A percentile compares a stretch with the other conserved stretches of the same genome.
These are phyloP conservation scores for Pseudococcus viburni DNA, from an alignment of 2,888 invertebrate species.

Conservation along the genomic window DNA sequence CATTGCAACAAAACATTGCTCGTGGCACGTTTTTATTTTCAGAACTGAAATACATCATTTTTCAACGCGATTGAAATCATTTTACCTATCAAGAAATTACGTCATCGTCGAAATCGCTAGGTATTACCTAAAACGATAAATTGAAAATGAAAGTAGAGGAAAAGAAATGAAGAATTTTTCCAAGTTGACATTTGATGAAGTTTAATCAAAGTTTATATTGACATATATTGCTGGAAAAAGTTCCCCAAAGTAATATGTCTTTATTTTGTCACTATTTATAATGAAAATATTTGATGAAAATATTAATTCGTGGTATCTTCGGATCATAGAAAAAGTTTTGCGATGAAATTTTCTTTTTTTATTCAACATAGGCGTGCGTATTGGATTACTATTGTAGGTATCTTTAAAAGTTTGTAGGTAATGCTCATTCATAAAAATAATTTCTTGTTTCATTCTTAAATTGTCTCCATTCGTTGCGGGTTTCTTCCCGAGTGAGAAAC, in stretches of 20 bases:
- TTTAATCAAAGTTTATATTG: conserved; percentile 22
- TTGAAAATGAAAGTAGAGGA: neutral
- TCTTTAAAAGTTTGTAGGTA: neutral
- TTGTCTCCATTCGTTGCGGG: neutral
- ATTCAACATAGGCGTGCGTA: neutral
- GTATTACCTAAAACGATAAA: neutral
- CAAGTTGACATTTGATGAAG: conserved; percentile 22
- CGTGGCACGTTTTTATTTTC: neutral
- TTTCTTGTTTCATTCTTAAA: neutral
- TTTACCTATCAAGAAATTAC: neutral
- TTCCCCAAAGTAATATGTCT: conserved; percentile 13
- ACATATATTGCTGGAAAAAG: neutral
- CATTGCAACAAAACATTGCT: neutral
- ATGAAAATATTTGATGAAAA: conserved; percentile 15
- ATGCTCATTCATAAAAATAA: neutral
- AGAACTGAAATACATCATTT: neutral
- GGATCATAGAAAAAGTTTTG: neutral
- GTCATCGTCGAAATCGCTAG: neutral
- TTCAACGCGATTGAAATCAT: neutral
- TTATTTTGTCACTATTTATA: conserved; percentile 27
- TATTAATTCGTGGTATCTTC: neutral
- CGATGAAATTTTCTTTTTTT: neutral
- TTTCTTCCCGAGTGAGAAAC: neutral
- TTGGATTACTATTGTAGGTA: neutral
- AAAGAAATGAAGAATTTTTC: neutral